Conservation (phyloP, 2,888 invertebrate species). For the Gymnocheta viridis region DNA sequence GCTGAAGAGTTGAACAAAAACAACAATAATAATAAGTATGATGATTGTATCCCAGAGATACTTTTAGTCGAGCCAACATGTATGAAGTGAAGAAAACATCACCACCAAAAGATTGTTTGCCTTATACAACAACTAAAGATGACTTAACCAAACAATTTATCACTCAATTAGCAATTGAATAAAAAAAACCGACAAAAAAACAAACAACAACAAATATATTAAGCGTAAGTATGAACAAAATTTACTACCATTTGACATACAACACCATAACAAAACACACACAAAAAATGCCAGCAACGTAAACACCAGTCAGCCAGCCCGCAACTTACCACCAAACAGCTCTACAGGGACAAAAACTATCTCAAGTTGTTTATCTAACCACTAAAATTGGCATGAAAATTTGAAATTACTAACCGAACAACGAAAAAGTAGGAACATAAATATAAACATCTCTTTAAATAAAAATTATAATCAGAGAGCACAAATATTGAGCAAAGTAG, state of each 20-base stretch:
- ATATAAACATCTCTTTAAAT: not conserved
- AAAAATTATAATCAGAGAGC: not conserved
- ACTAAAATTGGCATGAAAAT: conserved; percentile 52
- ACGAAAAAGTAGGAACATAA: not conserved
- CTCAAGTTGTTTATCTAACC: conserved; percentile 61
- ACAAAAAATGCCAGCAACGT: conserved; percentile 40
- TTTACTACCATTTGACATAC: conserved; percentile 71
- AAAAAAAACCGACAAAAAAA: conserved; percentile 70
- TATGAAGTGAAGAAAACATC: conserved; percentile 65
- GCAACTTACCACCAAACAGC: conserved; percentile 62
- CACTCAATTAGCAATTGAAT: conserved; percentile 81
- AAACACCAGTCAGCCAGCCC: conserved; percentile 41
- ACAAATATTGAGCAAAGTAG: not conserved
- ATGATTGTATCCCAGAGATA: conserved; percentile 38
- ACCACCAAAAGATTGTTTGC: conserved; percentile 62
- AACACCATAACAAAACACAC: conserved; percentile 42
- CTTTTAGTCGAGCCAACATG: conserved; percentile 72
- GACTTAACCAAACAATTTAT: conserved; percentile 76
- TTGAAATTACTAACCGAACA: conserved; percentile 15
- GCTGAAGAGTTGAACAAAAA: conserved; percentile 14
- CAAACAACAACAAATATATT: conserved; percentile 22
- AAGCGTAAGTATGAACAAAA: conserved; percentile 49
- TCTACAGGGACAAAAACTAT: conserved; percentile 64
- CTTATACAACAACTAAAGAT: conserved; percentile 58
- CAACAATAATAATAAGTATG: conserved; percentile 19